Conservation (phyloP, 1,140 invertebrate species). For the Calycopis cecrops region DNA sequence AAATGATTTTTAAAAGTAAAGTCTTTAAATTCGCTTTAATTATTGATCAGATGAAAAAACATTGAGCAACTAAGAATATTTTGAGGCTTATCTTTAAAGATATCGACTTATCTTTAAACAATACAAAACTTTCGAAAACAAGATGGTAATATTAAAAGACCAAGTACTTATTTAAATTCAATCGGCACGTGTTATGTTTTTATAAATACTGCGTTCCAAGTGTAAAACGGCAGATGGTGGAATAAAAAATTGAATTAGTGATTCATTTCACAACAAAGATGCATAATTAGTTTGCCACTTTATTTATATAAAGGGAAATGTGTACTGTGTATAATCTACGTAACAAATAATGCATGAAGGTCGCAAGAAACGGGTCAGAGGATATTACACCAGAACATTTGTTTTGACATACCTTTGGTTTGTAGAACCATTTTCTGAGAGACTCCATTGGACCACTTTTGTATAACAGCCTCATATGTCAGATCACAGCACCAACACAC, state of each 20-base stretch:
- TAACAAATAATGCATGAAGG: slow-evolving; percentile 13
- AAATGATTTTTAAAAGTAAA: too few species aligned
- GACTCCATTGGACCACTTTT: slow-evolving; percentile 85
- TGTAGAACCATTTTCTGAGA: slow-evolving; percentile 93
- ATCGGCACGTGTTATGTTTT: too few species aligned
- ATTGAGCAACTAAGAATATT: too few species aligned
- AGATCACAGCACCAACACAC: slow-evolving; percentile 62
- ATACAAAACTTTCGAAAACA: not conserved
- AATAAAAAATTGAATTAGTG: not conserved
- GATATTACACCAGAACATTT: slow-evolving; percentile 36
- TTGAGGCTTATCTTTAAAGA: too few species aligned
- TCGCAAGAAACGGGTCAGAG: slow-evolving; percentile 21
- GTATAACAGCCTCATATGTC: slow-evolving; percentile 73
- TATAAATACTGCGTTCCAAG: not conserved
- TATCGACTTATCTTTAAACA: too few species aligned
- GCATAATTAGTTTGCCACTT: not conserved
- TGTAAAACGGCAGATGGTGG: slow-evolving; percentile 4
- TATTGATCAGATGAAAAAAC: too few species aligned
- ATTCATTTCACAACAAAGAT: slow-evolving; percentile 2
- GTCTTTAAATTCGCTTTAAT: too few species aligned
- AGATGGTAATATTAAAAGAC: too few species aligned
- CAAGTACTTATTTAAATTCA: too few species aligned
- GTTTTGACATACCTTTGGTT: slow-evolving; percentile 86
- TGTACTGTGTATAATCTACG: too few species aligned
- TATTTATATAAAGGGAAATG: too few species aligned